Evolutionary conservation across 2,113 vertebrate genomes (phyloP).

Genomic region (Sylvia atricapilla): DNA sequence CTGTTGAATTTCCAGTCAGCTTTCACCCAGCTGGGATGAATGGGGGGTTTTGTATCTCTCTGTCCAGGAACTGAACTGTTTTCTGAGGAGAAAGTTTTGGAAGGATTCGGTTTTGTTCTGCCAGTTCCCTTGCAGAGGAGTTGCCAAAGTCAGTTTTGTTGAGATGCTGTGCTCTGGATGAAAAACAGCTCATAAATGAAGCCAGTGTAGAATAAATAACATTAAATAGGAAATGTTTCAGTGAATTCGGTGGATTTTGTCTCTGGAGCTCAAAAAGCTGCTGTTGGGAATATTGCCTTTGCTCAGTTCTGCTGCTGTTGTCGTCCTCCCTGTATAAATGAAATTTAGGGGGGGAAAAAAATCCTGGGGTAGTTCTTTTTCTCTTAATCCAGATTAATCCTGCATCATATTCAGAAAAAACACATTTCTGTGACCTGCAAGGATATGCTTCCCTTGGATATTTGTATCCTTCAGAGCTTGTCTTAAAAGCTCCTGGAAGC

Average conservation of each 20-base stretch:
- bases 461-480: background rate
- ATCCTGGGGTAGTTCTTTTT: background rate
- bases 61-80: background rate
- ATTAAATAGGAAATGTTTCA: background rate
- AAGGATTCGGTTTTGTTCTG: background rate
- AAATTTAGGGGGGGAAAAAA: background rate
- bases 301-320: background rate
- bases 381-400: background rate
- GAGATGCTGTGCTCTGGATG: background rate
- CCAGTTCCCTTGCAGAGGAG: background rate
- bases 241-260: background rate
- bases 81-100: background rate
- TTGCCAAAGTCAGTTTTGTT: background rate
- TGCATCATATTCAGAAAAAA: background rate
- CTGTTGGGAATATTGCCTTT: background rate
- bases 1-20: background rate
- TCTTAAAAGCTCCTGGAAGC: background rate
- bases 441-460: background rate
- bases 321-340: background rate
- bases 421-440: background rate
- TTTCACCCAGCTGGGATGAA: background rate
- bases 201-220: background rate
- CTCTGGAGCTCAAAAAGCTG: background rate
- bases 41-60: background rate
- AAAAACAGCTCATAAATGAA: background rate